Percentiles rank a stretch among this genome's conserved stretches.
phyloP scores from a whole-genome alignment of 2,797 vertebrate species.

The Cottoperca gobio region DNA sequence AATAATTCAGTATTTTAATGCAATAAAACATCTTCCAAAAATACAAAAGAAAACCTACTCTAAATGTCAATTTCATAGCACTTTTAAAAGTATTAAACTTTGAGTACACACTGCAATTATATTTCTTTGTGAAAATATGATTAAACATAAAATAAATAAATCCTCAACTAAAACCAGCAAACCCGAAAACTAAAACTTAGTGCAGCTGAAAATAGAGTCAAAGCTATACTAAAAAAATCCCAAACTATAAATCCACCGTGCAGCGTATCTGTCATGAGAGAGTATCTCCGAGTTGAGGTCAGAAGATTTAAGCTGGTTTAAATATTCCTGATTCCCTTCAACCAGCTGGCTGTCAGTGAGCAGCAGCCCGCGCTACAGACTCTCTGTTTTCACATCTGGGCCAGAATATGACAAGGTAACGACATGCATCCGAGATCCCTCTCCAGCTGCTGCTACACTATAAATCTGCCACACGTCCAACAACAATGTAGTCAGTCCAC shows the following conservation, averaged over 20 bases:
- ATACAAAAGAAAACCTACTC: background rate
- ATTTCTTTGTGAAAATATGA: background rate
- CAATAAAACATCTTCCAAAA: background rate
- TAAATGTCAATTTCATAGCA: background rate
- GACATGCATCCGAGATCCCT: slow-evolving; percentile 10
- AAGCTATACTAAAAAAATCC: background rate
- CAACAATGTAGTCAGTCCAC: slow-evolving; percentile 67
- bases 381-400: slow-evolving; percentile 68
- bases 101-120: background rate
- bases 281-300: slow-evolving; percentile 43
- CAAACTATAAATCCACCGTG: background rate
- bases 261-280: background rate
- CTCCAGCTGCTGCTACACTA: slow-evolving; percentile 65
- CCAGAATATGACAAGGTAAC: slow-evolving; percentile 39
- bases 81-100: background rate
- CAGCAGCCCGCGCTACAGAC: slow-evolving; percentile 16
- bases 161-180: background rate
- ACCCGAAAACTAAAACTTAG: background rate
- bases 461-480: slow-evolving; percentile 61
- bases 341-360: slow-evolving; percentile 46
- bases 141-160: background rate
- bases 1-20: background rate
- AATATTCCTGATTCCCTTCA: background rate
- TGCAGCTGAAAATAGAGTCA: background rate
- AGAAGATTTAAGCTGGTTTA: slow-evolving; percentile 26